phyloP scores from a whole-genome alignment of 2,113 vertebrate genomes.

The Periophthalmodon schlosseri region DNA sequence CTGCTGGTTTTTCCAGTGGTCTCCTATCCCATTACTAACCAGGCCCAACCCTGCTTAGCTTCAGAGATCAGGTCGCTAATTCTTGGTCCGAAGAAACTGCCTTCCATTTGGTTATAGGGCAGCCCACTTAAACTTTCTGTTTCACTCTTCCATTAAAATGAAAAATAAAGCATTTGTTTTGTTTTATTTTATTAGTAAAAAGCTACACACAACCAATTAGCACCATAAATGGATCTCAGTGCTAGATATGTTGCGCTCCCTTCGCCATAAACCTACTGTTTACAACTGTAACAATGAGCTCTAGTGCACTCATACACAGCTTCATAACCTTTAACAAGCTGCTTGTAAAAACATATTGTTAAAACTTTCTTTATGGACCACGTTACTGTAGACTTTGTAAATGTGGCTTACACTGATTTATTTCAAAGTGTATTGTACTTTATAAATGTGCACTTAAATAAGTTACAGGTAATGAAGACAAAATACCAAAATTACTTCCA shows the following conservation, averaged over 20 bases:
- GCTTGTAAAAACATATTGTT: slow-evolving; percentile 3
- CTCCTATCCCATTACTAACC: no score
- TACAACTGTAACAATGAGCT: slow-evolving; percentile 1
- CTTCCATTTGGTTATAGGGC: background rate
- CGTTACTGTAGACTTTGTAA: background rate
- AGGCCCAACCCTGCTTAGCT: no score
- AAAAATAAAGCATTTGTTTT: no score
- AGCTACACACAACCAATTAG: background rate
- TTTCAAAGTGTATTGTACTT: slow-evolving; percentile 23
- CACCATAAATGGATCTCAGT: background rate
- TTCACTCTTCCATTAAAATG: no score
- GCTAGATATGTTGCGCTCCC: no score
- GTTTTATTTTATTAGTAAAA: no score
- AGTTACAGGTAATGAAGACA: slow-evolving; percentile 55
- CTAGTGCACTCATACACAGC: background rate
- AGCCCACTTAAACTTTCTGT: no score
- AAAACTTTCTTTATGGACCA: slow-evolving; percentile 9
- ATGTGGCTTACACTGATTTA: slow-evolving; percentile 23
- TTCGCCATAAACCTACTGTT: background rate
- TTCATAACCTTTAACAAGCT: background rate
- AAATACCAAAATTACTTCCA: slow-evolving; percentile 44
- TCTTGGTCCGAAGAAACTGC: background rate
- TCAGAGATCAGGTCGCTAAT: background rate
- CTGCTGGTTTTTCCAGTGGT: no score
- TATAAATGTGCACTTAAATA: slow-evolving; percentile 31